A percentile compares a stretch with the other conserved stretches of the same genome.
These are phyloP conservation scores for Antheraea mylitta DNA, from an alignment of 1,140 invertebrate genomes.

Conservation along the genomic window DNA sequence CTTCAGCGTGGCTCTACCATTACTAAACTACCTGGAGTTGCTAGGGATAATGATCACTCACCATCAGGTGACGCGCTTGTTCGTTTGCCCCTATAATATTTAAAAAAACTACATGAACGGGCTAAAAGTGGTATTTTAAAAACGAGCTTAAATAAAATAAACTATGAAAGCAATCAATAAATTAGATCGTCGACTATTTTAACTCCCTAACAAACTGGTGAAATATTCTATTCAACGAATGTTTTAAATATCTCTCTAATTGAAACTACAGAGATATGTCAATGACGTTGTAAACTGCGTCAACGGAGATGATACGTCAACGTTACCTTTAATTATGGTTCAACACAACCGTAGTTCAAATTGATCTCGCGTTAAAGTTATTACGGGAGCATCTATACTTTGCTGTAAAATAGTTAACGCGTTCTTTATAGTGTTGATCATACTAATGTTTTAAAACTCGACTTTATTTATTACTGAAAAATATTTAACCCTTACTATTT, in stretches of 20 bases:
- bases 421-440: constrained; percentile 34
- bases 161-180: neutral
- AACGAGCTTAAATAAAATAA: too few relatives aligned
- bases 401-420: constrained; percentile 41
- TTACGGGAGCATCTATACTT: constrained; percentile 50
- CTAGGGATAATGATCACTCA: too few relatives aligned
- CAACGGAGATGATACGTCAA: constrained; percentile 32
- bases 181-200: neutral
- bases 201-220: neutral
- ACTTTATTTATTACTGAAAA: neutral
- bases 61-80: too few relatives aligned
- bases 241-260: neutral
- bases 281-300: neutral
- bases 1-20: too few relatives aligned
- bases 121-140: too few relatives aligned
- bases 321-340: constrained; percentile 25
- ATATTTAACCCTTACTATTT: too few relatives aligned
- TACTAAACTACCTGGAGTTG: too few relatives aligned
- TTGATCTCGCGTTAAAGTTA: constrained; percentile 54
- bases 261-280: neutral
- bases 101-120: too few relatives aligned
- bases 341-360: constrained; percentile 41
- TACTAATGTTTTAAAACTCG: neutral
- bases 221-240: neutral
- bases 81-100: too few relatives aligned